Evolutionary conservation across 2,888 invertebrate species (phyloP).

Genomic region (Diarsia mendica): DNA sequence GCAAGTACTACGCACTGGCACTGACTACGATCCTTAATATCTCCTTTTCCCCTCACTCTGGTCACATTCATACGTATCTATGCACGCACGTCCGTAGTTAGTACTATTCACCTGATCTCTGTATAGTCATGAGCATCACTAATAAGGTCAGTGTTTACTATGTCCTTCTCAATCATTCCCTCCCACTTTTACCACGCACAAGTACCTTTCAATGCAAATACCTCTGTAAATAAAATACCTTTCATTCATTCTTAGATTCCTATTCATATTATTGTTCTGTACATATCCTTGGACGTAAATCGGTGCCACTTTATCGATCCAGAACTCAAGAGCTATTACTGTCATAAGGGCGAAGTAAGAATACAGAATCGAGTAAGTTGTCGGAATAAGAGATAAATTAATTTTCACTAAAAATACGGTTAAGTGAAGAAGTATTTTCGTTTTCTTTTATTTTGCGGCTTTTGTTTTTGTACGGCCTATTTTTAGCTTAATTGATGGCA

Average conservation of each 20-base stretch:
- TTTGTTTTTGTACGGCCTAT: constrained; percentile 1
- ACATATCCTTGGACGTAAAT: not conserved
- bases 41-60: no score
- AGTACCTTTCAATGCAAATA: not conserved
- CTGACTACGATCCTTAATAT: not conserved
- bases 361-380: not conserved
- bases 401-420: constrained; percentile 13
- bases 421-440: not conserved
- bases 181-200: not conserved
- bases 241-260: not conserved
- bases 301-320: not conserved
- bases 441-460: not conserved
- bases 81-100: not conserved
- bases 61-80: not conserved
- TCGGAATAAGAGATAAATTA: not conserved
- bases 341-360: not conserved
- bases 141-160: not conserved
- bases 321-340: not conserved
- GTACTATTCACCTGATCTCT: not conserved
- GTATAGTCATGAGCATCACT: not conserved
- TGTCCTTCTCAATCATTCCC: not conserved
- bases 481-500: constrained; percentile 19
- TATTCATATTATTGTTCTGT: not conserved
- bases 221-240: not conserved
- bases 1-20: not conserved